Percentiles rank a stretch among this genome's conserved stretches.
phyloP scores from a whole-genome alignment of 2,113 vertebrate species.

The Nettapus auritus region DNA sequence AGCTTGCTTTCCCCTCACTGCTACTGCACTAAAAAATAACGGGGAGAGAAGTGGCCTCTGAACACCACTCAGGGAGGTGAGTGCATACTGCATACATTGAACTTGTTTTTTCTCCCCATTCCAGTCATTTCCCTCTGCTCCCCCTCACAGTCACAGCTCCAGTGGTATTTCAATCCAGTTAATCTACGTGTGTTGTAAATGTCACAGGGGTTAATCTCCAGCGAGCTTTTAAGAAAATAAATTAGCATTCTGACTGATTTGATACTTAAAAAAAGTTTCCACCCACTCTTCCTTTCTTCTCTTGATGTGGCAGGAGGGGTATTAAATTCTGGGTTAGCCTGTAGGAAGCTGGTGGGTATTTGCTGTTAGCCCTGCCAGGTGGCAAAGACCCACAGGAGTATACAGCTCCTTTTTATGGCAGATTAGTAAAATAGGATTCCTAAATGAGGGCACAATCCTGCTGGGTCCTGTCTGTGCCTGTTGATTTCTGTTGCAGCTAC shows the following conservation, averaged over 20 bases:
- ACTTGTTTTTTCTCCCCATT: conserved; percentile 34
- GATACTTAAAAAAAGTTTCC: conserved; percentile 68
- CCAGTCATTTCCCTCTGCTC: conserved; percentile 51
- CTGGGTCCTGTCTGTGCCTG: neutral
- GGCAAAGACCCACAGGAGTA: conserved; percentile 27
- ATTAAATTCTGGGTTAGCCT: conserved; percentile 59
- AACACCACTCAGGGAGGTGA: conserved; percentile 13
- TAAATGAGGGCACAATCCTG: conserved; percentile 39
- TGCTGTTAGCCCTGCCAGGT: conserved; percentile 59
- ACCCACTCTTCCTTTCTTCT: conserved; percentile 67
- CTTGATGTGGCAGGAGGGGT: conserved; percentile 37
- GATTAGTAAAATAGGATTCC: conserved; percentile 48
- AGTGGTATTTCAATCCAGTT: conserved; percentile 61
- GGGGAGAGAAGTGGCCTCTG: neutral
- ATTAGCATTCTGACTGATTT: conserved; percentile 66
- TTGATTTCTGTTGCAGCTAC: neutral
- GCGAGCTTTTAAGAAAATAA: conserved; percentile 72
- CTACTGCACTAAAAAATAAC: neutral
- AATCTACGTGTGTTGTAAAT: conserved; percentile 68
- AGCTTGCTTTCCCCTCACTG: neutral
- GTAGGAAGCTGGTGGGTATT: conserved; percentile 47
- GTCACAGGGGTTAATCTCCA: conserved; percentile 70
- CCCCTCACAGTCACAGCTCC: conserved; percentile 53
- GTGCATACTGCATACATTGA: neutral
- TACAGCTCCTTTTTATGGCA: conserved; percentile 13